phyloP scores from a whole-genome alignment of 2,113 vertebrate species.

The Caloenas nicobarica region DNA sequence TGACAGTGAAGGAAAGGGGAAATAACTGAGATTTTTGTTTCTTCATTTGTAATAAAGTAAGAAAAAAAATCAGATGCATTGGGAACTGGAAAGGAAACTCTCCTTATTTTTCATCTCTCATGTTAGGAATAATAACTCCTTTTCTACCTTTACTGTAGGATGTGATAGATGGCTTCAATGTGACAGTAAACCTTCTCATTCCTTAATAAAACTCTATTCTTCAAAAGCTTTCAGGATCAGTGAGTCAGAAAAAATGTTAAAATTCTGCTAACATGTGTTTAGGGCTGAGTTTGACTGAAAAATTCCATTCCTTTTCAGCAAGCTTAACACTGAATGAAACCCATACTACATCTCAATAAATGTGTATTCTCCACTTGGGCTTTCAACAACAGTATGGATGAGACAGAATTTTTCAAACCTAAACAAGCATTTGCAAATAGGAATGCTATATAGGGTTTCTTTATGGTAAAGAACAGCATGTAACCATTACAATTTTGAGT shows the following conservation, averaged over 20 bases:
- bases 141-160: background rate
- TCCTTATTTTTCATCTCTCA: background rate
- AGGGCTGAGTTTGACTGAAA: background rate
- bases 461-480: background rate
- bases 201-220: background rate
- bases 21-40: background rate
- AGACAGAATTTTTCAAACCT: background rate
- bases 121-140: background rate
- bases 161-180: background rate
- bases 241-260: background rate
- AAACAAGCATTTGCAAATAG: background rate
- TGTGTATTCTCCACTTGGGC: background rate
- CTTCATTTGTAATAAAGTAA: background rate
- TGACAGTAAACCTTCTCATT: background rate
- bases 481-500: background rate
- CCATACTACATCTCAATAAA: background rate
- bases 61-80: background rate
- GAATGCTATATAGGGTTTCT: background rate
- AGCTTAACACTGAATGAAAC: background rate
- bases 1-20: background rate
- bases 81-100: background rate
- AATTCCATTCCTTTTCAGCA: background rate
- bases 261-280: background rate
- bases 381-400: background rate
- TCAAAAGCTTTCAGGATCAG: background rate